Evolutionary conservation across 2,888 invertebrate genomes (phyloP).

Genomic region (Oscheius sp.): DNA sequence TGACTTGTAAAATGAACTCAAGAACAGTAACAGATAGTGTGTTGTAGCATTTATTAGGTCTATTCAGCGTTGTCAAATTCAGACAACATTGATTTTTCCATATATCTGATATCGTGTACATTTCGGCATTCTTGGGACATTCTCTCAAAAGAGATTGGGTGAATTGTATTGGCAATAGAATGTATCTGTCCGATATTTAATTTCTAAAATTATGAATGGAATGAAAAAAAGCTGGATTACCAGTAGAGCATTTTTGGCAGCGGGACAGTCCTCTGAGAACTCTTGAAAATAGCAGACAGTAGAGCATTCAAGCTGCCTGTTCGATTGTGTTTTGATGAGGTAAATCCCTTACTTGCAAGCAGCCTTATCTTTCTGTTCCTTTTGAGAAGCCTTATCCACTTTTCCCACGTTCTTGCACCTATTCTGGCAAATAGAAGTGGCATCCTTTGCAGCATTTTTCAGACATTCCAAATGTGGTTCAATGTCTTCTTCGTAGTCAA

Average conservation of each 20-base stretch:
- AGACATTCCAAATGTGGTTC: conserved; percentile 50
- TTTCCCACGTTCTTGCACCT: conserved; percentile 44
- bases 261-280: conserved; percentile 59
- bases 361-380: conserved; percentile 44
- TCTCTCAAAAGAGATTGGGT: conserved; percentile 47
- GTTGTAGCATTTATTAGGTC: too few species aligned
- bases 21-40: too few species aligned
- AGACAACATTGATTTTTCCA: conserved; percentile 42
- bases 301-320: conserved; percentile 62
- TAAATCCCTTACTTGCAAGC: conserved; percentile 33
- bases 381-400: conserved; percentile 39
- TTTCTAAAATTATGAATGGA: conserved; percentile 37
- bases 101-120: conserved; percentile 48
- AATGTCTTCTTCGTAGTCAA: conserved; percentile 54
- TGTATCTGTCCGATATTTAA: conserved; percentile 51
- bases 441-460: conserved; percentile 42
- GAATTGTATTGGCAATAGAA: conserved; percentile 44
- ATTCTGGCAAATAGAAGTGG: conserved; percentile 47
- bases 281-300: conserved; percentile 67
- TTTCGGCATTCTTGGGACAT: conserved; percentile 49
- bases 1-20: background rate
- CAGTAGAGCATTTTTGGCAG: conserved; percentile 56
- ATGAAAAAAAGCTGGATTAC: conserved; percentile 34
- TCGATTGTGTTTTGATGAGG: background rate
- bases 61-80: too few species aligned